Percentiles rank a stretch among this genome's conserved stretches.
Conservation (phyloP, 2,113 vertebrate species). For the Macrotus californicus region DNA sequence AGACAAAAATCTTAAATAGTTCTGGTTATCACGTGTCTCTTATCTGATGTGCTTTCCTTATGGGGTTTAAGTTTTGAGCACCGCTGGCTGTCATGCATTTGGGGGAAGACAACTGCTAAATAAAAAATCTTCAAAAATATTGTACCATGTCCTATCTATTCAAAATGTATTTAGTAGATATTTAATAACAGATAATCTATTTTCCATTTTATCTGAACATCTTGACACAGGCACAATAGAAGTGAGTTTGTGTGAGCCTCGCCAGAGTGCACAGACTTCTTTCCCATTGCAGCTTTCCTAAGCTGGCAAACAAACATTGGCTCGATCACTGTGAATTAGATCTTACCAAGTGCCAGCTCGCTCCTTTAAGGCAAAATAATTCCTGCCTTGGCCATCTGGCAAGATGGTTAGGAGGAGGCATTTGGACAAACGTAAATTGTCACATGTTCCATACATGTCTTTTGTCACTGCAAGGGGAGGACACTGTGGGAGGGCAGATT, state of each 20-base stretch:
- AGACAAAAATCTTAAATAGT: neutral
- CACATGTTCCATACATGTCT: neutral
- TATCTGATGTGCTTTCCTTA: neutral
- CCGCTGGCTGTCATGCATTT: neutral
- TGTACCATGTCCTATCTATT: neutral
- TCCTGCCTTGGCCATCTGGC: neutral
- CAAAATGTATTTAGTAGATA: slow-evolving; percentile 2
- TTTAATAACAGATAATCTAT: slow-evolving; percentile 4
- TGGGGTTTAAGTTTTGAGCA: neutral
- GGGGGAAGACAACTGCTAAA: neutral
- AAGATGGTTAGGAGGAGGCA: neutral
- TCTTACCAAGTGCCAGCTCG: neutral
- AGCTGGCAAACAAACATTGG: neutral
- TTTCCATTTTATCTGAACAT: neutral
- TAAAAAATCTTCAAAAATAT: neutral
- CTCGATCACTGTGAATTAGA: neutral
- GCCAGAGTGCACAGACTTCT: neutral
- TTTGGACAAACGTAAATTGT: neutral
- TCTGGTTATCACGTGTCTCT: neutral
- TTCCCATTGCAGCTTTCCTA: neutral
- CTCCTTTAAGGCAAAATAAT: neutral
- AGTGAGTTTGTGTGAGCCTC: neutral
- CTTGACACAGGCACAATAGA: neutral
- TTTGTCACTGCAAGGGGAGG: neutral
- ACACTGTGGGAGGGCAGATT: neutral